Base-by-base conservation (phyloP, 2,797 vertebrate species). In the Epinephelus malabaricus region DNA sequence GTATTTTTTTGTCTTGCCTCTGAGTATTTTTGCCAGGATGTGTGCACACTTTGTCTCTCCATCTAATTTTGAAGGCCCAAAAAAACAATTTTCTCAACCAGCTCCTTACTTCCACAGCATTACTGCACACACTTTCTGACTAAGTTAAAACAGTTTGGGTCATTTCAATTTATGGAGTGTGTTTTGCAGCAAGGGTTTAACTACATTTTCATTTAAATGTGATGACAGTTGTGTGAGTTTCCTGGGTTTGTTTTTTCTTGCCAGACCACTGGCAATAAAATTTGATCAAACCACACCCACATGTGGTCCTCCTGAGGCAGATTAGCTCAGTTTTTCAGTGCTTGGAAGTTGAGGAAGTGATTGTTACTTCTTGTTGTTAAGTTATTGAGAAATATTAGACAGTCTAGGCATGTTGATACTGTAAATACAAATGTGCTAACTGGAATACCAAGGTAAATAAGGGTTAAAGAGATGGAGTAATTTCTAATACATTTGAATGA, bases 11-110 rank as follows among this genome's bases (percentile, higher is more conserved):
- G 27, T 6, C 27, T 30, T 30, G 27, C 38, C 10, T 40, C 8
- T 40, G 38, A 8, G 38, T 40, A 40, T 40, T 40, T 43, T 43
- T 43, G 40, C 11, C 40, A 10, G 40, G 40, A 12, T 43, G 40
- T 43, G 40, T 43, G 40, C 40, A 43, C 40, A 43, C 11, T 43
- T 43, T 10, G 40, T 43, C 40, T 11, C 40, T 11, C 40, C 40
- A 43, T 12, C 3, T 43, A 43, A 43, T 43, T 46, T 46, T 46
- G 15, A 51, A 51, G 25, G 43, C 0, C 17, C 15, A 21, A 50
- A 64, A 64, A 45, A 51, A 2, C 2, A 10, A 47, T 58, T 68
- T 73, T 40, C 4, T 83, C 47, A 50, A 18, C 65, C 30, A 55
- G 56, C 61, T 34, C 71, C 47, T 23, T 38, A 47, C 5, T 47